A percentile compares a stretch with the other conserved stretches of the same genome.
These are phyloP conservation scores for Helarctos malayanus DNA, from an alignment of 2,797 vertebrate species.

Conservation along the genomic window DNA sequence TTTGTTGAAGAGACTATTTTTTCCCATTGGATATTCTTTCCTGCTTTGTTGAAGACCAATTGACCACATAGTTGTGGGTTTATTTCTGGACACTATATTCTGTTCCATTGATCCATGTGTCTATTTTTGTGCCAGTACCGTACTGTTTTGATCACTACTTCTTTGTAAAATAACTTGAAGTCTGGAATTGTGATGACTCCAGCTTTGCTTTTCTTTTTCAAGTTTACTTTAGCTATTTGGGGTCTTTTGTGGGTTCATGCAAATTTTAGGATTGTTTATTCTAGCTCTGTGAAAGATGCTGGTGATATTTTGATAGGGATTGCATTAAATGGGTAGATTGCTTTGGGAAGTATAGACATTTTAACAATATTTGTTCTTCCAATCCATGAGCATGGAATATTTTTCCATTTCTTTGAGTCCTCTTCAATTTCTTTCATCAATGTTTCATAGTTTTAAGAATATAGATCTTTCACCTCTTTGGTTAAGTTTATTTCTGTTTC, in stretches of 20 bases:
- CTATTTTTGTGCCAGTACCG: background rate
- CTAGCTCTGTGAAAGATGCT: background rate
- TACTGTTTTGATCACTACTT: background rate
- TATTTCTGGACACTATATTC: background rate
- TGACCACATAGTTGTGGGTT: background rate
- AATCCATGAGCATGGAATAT: background rate
- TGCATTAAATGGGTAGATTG: no score
- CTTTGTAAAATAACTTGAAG: background rate
- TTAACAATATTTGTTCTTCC: no score
- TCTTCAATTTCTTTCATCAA: background rate
- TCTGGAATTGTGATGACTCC: background rate
- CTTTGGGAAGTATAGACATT: no score
- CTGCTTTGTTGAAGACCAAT: background rate
- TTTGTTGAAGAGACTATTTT: background rate
- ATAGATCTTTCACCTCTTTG: background rate
- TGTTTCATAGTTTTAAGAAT: background rate
- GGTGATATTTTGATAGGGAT: no score
- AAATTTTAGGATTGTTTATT: background rate
- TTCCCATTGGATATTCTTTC: background rate
- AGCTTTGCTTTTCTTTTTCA: background rate
- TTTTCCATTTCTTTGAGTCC: background rate
- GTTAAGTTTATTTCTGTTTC: background rate
- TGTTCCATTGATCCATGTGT: background rate
- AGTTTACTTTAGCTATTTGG: background rate
- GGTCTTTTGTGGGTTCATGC: background rate